Conservation (phyloP, 2,113 vertebrate genomes). For the Danio rerio region GRCz12tu NC_133188.1:36173001-36173500, state of each 20-base stretch:
- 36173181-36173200: conserved; percentile 96
- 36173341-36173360: conserved; percentile 63
- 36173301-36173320: conserved; percentile 70
- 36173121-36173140: conserved; percentile 98
- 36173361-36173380: conserved; percentile 53
- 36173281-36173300: conserved; percentile 72
- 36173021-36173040: conserved; percentile 66
- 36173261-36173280: conserved; percentile 75
- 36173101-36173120: conserved; percentile 99
- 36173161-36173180: conserved; percentile 98
- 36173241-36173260: conserved; percentile 76
- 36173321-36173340: conserved; percentile 72
- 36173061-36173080: conserved; percentile 74
- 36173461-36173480: not conserved
- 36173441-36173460: not conserved
- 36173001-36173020: conserved; percentile 77
- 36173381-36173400: conserved; percentile 58
- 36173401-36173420: conserved; percentile 44
- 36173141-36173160: conserved; percentile 96
- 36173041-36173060: conserved; percentile 35
- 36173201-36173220: conserved; percentile 59
- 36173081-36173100: conserved; percentile 89
- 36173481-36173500: not conserved
- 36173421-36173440: not conserved
- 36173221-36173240: conserved; percentile 70